Evolutionary conservation across 2,113 vertebrate genomes (phyloP).

Genomic region (Sylvilagus bachmani): DNA sequence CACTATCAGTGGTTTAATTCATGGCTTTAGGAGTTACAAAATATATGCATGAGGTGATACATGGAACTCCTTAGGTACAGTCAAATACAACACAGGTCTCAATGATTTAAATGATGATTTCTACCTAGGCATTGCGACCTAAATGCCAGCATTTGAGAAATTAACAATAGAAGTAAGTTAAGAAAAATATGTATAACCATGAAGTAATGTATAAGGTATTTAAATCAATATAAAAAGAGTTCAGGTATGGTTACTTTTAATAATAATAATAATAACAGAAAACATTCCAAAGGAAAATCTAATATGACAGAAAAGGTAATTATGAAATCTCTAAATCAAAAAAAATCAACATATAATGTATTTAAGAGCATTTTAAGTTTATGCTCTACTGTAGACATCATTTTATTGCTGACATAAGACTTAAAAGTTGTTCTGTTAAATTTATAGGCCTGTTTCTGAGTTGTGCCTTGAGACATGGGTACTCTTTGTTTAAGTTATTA

Average conservation of each 20-base stretch:
- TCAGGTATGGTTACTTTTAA: not conserved
- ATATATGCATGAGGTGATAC: not conserved
- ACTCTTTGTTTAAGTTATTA: not conserved
- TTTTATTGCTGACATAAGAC: not conserved
- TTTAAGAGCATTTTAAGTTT: not conserved
- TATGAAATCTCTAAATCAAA: not conserved
- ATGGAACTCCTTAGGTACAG: not conserved
- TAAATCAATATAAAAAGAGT: not conserved
- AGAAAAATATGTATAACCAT: not conserved
- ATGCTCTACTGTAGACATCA: not conserved
- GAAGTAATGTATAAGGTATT: not conserved
- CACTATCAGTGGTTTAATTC: not conserved
- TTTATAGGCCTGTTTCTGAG: not conserved
- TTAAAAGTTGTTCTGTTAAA: not conserved
- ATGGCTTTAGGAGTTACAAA: not conserved
- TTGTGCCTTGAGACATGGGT: not conserved
- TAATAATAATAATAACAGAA: not conserved
- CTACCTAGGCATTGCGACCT: not conserved
- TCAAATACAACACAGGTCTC: fast-evolving
- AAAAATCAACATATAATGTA: not conserved
- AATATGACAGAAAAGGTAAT: not conserved
- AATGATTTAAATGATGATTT: not conserved
- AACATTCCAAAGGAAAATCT: not conserved
- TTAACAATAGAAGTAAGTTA: not conserved
- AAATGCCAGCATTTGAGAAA: not conserved